Base-by-base conservation (phyloP, 2,888 invertebrate genomes). In the Nephrocerus scutellatus region DNA sequence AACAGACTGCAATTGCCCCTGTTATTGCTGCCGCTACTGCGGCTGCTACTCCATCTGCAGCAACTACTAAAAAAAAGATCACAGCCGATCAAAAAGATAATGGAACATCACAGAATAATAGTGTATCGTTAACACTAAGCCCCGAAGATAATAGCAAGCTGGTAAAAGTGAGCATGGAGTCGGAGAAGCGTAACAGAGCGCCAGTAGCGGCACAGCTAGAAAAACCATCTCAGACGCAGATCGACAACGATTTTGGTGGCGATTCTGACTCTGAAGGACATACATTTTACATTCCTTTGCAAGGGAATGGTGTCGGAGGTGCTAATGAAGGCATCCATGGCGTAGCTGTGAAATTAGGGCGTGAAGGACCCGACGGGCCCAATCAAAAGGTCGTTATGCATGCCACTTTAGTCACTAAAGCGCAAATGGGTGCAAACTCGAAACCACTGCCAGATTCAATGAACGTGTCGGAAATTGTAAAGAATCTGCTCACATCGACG, bases 231-330 rank as follows among this genome's bases (percentile, higher is more conserved):
- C 9, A 29, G 10, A n/a, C 26, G 4, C 41, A 41, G 5, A 6
- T 13, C 3, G 12, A 33, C 12, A 49, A 39, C 41, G 51, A 45
- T 16, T 10, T 49, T 42, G 39, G 50, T 8, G 71, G 70, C 5
- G 73, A 73, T 46, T 74, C 75, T 1, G 74, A 74, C 44, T 70
- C 71, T 8, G 72, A 71, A 32, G 74, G 75, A 2, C 76, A 77
- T 37, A 64, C 79, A 13, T 79, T 79, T 56, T 80, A 79, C 47
- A 79, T 80, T 57, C 80, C 80, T 0, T 55, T 79, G 5, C 76
- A 76, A 39, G 71, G 73, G 8, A 64, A 70, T 12, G 62, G 57
- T 4, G 49, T 52, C 6, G 56, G 62, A 6, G 57, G 60, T 3
- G 52, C 50, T 30, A 52, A 62, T 22, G 59, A 62, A 37, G 72